Base-by-base conservation (phyloP, 2,888 invertebrate genomes). In the Acanthopleura granulata region DNA sequence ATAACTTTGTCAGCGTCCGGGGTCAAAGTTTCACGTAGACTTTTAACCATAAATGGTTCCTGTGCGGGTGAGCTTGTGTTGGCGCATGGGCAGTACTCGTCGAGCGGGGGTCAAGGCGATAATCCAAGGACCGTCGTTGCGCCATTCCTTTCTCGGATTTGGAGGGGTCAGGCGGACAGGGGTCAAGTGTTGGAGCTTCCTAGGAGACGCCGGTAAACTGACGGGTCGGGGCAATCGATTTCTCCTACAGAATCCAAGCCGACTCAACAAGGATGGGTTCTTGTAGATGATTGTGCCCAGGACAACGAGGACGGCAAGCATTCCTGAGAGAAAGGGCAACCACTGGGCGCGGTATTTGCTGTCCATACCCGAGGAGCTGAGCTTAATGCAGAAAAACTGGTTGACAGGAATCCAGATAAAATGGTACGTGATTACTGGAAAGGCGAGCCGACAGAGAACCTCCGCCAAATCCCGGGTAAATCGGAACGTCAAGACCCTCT, bases 51-150 rank as follows among this genome's bases (percentile, higher is more conserved):
- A 66, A 27, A 27, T 27, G 29, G 66, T 66, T 18, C 66, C 66
- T 16, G 16, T 18, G 1, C 66, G 66, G 29, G 66, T 66, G 25
- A 27, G 66, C 29, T 66, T 66, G 6, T 27, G 66, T 27, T 66
- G 66, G 16, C 66, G 66, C 66, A 66, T 66, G 22, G 66, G 66
- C 29, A 27, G 66, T 16, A 66, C 66, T 25, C 66, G 22, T 66
- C 66, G 18, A 22, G 66, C 66, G 3, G 66, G 66, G 25, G 29
- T 27, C 25, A 66, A 27, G 66, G 22, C 66, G 22, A 66, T 66
- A 25, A 66, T 22, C 66, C 66, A 66, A 6, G 66, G 66, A 27
- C 66, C 66, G 16, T 66, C 29, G 29, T 66, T 22, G 27, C 29
- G 22, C 25, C 29, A 66, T 66, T 66, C 66, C 25, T 66, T 27